Conservation (phyloP, 2,113 vertebrate species). For the Penelope pileata region DNA sequence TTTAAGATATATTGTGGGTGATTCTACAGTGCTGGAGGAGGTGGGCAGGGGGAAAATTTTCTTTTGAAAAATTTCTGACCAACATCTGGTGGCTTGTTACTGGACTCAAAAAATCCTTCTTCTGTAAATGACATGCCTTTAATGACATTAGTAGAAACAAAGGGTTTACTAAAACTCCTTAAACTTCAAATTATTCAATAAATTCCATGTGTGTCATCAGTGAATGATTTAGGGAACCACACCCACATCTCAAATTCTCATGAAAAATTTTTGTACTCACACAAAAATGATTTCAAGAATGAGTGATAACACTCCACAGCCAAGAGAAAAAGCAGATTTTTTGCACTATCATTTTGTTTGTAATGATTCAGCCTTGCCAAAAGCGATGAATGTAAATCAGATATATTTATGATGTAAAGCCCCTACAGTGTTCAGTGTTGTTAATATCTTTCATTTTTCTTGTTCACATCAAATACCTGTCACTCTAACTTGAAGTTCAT, state of each 20-base stretch:
- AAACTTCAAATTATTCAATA: neutral
- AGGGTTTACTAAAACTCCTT: neutral
- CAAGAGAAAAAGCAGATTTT: neutral
- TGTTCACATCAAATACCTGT: slow-evolving; percentile 42
- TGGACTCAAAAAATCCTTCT: neutral
- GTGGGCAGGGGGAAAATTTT: neutral
- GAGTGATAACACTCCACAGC: neutral
- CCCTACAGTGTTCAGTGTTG: slow-evolving; percentile 18
- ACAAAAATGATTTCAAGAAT: neutral
- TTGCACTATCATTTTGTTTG: slow-evolving; percentile 22
- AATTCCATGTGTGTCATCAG: neutral
- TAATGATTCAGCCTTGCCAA: slow-evolving; percentile 26
- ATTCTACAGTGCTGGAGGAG: neutral
- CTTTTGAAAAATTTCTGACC: neutral
- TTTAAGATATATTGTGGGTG: neutral
- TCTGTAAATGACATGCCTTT: neutral
- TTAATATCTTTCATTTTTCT: slow-evolving; percentile 58
- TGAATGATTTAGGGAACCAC: neutral
- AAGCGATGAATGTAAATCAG: slow-evolving; percentile 54
- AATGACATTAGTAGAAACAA: neutral
- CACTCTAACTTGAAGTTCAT: slow-evolving; percentile 23
- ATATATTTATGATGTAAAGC: slow-evolving; percentile 59
- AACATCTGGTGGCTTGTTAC: neutral
- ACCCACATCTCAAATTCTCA: neutral
- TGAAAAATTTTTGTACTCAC: neutral